These are phyloP conservation scores for Pangasius mekongensis DNA, from an alignment of 2,797 vertebrate species.

Conservation along the genomic window DNA sequence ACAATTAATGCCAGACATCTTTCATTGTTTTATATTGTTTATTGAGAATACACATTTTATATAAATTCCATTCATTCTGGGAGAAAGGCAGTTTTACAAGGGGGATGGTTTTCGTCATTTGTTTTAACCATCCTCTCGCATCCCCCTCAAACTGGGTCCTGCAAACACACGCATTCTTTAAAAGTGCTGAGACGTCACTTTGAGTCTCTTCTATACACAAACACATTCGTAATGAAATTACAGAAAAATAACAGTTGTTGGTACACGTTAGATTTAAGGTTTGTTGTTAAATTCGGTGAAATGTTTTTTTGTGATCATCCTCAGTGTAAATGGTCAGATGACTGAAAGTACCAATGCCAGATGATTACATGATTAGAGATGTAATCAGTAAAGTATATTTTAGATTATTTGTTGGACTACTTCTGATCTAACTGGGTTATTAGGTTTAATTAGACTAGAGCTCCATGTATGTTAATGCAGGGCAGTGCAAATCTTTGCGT, in stretches of 20 bases:
- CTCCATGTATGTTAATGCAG: neutral
- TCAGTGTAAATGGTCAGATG: neutral
- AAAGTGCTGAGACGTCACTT: neutral
- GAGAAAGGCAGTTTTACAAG: neutral
- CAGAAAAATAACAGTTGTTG: neutral
- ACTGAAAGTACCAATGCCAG: neutral
- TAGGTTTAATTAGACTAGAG: neutral
- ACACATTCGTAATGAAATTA: neutral
- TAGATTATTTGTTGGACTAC: neutral
- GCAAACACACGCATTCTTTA: neutral
- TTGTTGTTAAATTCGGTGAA: neutral
- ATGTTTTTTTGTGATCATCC: neutral
- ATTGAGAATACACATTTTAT: neutral
- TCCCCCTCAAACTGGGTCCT: neutral
- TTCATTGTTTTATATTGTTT: too few relatives aligned
- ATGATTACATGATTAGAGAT: neutral
- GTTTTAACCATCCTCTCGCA: neutral
- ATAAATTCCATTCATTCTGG: neutral
- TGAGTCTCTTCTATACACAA: neutral
- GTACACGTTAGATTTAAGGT: neutral
- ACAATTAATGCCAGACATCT: neutral
- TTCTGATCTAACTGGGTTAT: neutral
- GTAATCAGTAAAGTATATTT: neutral
- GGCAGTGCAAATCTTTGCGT: neutral
- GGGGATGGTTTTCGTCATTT: neutral